A percentile compares a stretch with the other conserved stretches of the same genome.
Conservation (phyloP, 2,797 vertebrate genomes). For the Eulemur mongoz region DNA sequence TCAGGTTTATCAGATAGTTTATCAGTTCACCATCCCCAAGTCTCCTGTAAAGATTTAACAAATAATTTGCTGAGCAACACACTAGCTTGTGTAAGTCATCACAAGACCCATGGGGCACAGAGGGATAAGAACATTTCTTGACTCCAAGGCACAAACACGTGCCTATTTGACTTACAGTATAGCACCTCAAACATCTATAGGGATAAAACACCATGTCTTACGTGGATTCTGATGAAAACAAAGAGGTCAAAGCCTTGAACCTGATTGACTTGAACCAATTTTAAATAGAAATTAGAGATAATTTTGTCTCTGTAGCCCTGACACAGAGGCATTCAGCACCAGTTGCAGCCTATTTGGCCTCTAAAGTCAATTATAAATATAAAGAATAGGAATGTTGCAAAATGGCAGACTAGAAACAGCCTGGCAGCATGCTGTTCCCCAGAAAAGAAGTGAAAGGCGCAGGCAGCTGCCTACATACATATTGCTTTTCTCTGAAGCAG, state of each 20-base stretch:
- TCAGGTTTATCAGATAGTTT: neutral
- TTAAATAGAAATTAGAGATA: slow-evolving; percentile 28
- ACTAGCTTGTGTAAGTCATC: neutral
- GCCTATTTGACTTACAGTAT: neutral
- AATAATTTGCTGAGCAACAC: neutral
- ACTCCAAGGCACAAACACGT: neutral
- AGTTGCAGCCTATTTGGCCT: neutral
- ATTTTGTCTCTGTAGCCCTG: neutral
- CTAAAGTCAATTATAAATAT: neutral
- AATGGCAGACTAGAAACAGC: no score
- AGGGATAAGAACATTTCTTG: neutral
- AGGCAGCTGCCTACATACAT: no score
- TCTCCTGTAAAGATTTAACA: neutral
- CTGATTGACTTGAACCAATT: neutral
- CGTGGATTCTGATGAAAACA: neutral
- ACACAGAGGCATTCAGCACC: neutral
- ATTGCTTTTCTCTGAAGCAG: no score
- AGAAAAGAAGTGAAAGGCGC: no score
- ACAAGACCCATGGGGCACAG: neutral
- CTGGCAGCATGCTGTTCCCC: no score
- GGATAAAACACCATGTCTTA: neutral
- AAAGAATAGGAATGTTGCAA: neutral
- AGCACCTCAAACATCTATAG: neutral
- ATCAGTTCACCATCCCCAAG: no score
- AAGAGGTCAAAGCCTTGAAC: neutral